Evolutionary conservation across 1,140 invertebrate genomes (phyloP).

Genomic region (Hycleus phaleratus): DNA sequence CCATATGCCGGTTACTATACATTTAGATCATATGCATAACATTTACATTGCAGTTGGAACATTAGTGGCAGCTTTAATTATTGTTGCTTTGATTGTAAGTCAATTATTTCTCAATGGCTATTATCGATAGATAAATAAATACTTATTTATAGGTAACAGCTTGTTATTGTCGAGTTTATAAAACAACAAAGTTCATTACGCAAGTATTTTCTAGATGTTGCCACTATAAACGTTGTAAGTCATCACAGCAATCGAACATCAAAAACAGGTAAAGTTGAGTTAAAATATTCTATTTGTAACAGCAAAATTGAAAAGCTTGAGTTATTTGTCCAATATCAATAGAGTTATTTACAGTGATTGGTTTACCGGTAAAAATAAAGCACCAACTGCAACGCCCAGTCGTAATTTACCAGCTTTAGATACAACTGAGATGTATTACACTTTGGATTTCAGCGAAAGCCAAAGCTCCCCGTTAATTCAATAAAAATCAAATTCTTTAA

Average conservation of each 20-base stretch:
- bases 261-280: too few species aligned
- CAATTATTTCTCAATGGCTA: background rate
- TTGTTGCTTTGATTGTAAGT: constrained; percentile 61
- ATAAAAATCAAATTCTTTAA: constrained; percentile 37
- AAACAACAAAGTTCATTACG: constrained; percentile 39
- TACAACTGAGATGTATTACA: constrained; percentile 63
- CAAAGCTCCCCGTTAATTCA: constrained; percentile 62
- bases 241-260: too few species aligned
- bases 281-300: too few species aligned
- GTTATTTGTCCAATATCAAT: too few species aligned
- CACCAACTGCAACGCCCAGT: constrained; percentile 42
- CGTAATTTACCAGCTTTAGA: constrained; percentile 45
- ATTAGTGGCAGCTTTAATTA: constrained; percentile 57
- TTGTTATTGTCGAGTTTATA: constrained; percentile 64
- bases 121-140: too few species aligned
- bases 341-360: constrained; percentile 21
- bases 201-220: too few species aligned
- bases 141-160: constrained; percentile 47
- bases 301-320: too few species aligned
- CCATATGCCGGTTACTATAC: constrained; percentile 51
- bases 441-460: constrained; percentile 62
- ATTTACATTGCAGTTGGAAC: constrained; percentile 66
- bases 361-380: constrained; percentile 37
- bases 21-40: constrained; percentile 63
- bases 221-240: too few species aligned